phyloP scores from a whole-genome alignment of 2,888 invertebrate genomes.

The Fragum sueziense region DNA sequence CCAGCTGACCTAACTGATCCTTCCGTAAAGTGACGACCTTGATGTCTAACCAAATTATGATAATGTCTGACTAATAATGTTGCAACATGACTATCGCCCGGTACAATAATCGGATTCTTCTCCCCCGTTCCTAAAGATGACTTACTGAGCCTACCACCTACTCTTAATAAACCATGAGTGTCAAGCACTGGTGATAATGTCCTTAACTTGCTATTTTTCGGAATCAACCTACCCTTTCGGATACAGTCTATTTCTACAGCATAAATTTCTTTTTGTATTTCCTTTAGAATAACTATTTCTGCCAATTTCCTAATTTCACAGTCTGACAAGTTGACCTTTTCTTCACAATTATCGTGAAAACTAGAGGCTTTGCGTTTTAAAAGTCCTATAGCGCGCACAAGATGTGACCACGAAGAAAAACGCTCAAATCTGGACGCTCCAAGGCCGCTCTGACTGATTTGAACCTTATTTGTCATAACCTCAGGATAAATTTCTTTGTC shows the following conservation, averaged over 20 bases:
- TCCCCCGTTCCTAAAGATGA: too few species aligned
- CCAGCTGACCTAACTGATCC: conserved; percentile 6
- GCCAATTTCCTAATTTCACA: neutral
- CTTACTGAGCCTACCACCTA: too few species aligned
- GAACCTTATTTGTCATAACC: neutral
- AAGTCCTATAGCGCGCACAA: neutral
- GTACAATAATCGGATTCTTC: too few species aligned
- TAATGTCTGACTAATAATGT: too few species aligned
- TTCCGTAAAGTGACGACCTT: conserved; percentile 10
- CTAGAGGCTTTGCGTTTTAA: neutral
- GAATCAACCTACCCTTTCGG: too few species aligned
- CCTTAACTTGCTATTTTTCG: too few species aligned
- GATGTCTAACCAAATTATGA: conserved; percentile 15
- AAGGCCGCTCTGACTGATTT: neutral
- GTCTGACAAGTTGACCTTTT: neutral
- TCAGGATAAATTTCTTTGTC: neutral
- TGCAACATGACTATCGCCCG: too few species aligned
- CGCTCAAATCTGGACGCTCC: neutral
- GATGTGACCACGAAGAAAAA: conserved; percentile 1
- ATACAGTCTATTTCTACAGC: too few species aligned
- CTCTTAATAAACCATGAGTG: too few species aligned
- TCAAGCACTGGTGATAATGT: too few species aligned
- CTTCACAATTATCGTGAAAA: neutral
- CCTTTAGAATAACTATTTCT: too few species aligned
- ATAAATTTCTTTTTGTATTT: too few species aligned